Conservation (phyloP, 2,888 invertebrate genomes). For the Lamellibrachia satsuma region DNA sequence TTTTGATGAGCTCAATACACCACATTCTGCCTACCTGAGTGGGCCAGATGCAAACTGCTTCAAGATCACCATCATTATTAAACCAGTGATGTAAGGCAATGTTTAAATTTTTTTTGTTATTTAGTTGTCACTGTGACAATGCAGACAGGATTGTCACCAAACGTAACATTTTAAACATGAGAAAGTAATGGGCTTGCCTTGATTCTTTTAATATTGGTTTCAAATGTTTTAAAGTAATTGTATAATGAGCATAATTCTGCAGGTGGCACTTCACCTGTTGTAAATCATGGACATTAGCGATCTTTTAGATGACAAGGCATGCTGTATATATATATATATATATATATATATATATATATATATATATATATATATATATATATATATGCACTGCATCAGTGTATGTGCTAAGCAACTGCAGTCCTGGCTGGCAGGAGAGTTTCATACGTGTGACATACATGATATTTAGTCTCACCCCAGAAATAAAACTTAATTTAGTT, state of each 20-base stretch:
- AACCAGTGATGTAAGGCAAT: conserved; percentile 68
- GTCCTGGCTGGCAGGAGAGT: background rate
- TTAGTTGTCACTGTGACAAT: background rate
- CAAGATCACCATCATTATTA: conserved; percentile 81
- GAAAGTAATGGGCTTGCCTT: background rate
- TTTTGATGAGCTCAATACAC: conserved; percentile 79
- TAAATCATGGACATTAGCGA: background rate
- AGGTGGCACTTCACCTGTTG: background rate
- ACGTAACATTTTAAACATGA: background rate
- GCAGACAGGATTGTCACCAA: background rate
- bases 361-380: too few relatives aligned
- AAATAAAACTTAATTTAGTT: background rate
- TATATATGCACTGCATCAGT: background rate
- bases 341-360: too few relatives aligned
- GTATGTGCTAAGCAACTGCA: background rate
- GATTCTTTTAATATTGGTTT: background rate
- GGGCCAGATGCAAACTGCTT: conserved; percentile 78
- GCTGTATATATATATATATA: too few relatives aligned
- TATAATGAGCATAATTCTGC: background rate
- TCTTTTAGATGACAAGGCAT: too few relatives aligned
- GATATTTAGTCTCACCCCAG: background rate
- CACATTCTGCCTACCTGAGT: conserved; percentile 68
- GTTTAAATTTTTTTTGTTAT: background rate
- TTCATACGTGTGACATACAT: background rate
- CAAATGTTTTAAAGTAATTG: background rate